A percentile compares a stretch with the other conserved stretches of the same genome.
Conservation (phyloP, 2,888 invertebrate species). For the Smittia aterrima region DNA sequence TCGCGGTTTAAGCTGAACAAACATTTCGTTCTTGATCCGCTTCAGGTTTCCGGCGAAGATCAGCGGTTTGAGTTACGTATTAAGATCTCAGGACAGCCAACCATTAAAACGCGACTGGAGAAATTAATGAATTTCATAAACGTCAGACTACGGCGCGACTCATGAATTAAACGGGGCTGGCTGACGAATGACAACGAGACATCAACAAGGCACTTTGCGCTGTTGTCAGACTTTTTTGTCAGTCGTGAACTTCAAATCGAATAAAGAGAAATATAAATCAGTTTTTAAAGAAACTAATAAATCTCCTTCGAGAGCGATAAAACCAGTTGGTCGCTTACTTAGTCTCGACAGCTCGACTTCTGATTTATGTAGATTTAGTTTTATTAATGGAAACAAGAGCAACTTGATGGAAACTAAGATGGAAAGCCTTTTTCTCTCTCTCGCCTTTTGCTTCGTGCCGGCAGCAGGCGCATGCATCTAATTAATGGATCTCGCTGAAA, state of each 20-base stretch:
- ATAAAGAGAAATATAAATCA: background rate
- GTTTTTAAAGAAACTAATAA: background rate
- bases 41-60: background rate
- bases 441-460: too few relatives aligned
- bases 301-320: background rate
- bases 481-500: too few relatives aligned
- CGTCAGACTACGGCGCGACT: background rate
- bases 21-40: background rate
- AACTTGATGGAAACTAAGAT: background rate
- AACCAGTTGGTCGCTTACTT: constrained; percentile 1
- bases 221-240: background rate
- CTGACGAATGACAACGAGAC: background rate
- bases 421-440: background rate
- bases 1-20: background rate
- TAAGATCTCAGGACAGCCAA: background rate
- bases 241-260: background rate
- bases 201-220: background rate
- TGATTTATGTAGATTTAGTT: background rate
- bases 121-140: background rate
- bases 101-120: background rate
- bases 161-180: background rate
- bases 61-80: background rate
- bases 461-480: too few relatives aligned
- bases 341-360: background rate
- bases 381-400: background rate